These are phyloP conservation scores for Pteromalus puparum DNA, from an alignment of 1,140 invertebrate genomes.

Conservation along the genomic window DNA sequence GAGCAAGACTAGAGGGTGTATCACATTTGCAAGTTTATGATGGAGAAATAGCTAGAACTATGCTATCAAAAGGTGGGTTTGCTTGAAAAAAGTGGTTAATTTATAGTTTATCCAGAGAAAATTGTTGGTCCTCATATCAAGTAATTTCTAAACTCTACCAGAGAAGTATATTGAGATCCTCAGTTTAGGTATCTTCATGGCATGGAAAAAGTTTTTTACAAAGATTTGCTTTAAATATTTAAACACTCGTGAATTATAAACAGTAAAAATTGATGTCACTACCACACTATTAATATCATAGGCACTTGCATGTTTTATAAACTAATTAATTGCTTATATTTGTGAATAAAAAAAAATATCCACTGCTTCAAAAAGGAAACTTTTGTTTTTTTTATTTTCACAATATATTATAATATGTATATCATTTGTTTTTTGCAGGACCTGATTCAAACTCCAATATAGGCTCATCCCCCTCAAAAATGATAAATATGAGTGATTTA, in stretches of 20 bases:
- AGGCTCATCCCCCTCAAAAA: slow-evolving; percentile 80
- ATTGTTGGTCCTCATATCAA: background rate
- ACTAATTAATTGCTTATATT: too few species aligned
- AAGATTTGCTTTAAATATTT: too few species aligned
- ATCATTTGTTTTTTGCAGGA: slow-evolving; percentile 66
- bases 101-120: background rate
- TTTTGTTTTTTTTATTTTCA: background rate
- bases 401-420: background rate
- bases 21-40: slow-evolving; percentile 62
- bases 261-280: too few species aligned
- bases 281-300: too few species aligned
- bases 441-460: slow-evolving; percentile 84
- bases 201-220: background rate
- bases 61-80: slow-evolving; percentile 67
- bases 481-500: slow-evolving; percentile 72
- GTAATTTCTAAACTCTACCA: background rate
- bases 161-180: background rate
- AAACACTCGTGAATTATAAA: too few species aligned
- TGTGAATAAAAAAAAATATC: too few species aligned
- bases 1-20: slow-evolving; percentile 64
- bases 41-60: slow-evolving; percentile 57
- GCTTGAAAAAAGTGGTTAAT: background rate
- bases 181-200: background rate
- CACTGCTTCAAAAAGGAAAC: too few species aligned
- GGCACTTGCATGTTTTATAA: too few species aligned